A percentile compares a stretch with the other conserved stretches of the same genome.
Conservation (phyloP, 1,140 invertebrate genomes). For the Vanessa atalanta region DNA sequence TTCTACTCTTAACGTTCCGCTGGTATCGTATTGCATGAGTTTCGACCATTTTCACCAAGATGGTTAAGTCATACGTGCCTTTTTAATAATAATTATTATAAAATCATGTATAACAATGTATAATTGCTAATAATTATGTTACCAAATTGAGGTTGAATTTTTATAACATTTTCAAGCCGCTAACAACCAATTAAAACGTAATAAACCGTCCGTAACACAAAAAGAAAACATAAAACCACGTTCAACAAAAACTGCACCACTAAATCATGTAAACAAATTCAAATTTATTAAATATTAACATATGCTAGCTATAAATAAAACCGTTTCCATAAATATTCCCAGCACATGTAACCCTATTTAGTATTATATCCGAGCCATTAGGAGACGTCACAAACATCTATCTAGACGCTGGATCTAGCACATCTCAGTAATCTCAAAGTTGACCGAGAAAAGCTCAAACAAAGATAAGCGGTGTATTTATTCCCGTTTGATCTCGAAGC, state of each 20-base stretch:
- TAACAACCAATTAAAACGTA: too few species aligned
- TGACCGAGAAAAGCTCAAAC: slow-evolving; percentile 11
- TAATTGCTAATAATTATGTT: too few species aligned
- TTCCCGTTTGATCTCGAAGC: slow-evolving; percentile 13
- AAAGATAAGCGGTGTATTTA: slow-evolving; percentile 19
- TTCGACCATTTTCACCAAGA: too few species aligned
- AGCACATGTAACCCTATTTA: slow-evolving; percentile 28
- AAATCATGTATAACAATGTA: too few species aligned
- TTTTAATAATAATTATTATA: too few species aligned
- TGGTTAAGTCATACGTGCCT: too few species aligned
- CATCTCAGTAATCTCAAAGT: slow-evolving; percentile 14
- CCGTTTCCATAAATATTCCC: slow-evolving; percentile 16
- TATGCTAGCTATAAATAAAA: slow-evolving; percentile 4
- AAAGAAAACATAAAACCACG: background rate
- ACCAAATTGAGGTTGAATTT: too few species aligned
- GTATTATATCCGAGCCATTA: slow-evolving; percentile 24
- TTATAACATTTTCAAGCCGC: too few species aligned
- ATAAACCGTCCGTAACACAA: too few species aligned
- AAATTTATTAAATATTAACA: background rate
- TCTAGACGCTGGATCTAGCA: slow-evolving; percentile 24
- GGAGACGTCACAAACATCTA: slow-evolving; percentile 21
- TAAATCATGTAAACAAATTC: background rate
- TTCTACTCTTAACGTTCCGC: too few species aligned
- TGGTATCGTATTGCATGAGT: too few species aligned
- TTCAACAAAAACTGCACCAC: too few species aligned